Conservation (phyloP, 2,113 vertebrate genomes). For the Triplophysa siluroides region DNA sequence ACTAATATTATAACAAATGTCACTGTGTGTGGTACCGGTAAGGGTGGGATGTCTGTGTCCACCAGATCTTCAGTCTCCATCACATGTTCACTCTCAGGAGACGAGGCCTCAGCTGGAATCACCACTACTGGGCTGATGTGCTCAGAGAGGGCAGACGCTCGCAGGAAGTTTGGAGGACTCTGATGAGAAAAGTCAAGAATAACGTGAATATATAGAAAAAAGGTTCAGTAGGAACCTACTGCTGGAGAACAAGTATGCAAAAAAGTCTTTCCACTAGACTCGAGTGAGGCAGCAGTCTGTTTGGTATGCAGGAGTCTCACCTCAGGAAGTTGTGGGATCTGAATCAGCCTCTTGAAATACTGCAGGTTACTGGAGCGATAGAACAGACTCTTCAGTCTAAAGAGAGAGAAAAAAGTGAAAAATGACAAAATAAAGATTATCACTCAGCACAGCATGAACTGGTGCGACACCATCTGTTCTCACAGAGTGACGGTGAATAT, state of each 20-base stretch:
- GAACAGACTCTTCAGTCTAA: slow-evolving; percentile 93
- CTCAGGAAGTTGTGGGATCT: slow-evolving; percentile 97
- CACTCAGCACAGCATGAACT: not conserved
- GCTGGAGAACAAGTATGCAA: not conserved
- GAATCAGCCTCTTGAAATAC: slow-evolving; percentile 96
- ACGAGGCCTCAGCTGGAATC: slow-evolving; percentile 87
- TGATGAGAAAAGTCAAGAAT: slow-evolving; percentile 57
- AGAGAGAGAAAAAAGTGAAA: slow-evolving; percentile 7
- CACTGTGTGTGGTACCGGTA: slow-evolving; percentile 71
- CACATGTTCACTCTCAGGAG: slow-evolving; percentile 89
- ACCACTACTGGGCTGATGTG: slow-evolving; percentile 98
- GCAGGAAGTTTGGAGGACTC: slow-evolving; percentile 96
- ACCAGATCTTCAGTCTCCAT: slow-evolving; percentile 88
- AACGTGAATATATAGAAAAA: not conserved
- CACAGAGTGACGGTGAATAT: slow-evolving; percentile 1
- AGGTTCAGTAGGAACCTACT: not conserved
- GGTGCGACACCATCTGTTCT: not conserved
- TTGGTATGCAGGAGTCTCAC: slow-evolving; percentile 64
- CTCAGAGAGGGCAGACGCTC: slow-evolving; percentile 92
- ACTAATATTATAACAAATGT: no score
- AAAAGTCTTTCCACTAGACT: slow-evolving; percentile 35
- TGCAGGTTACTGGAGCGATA: slow-evolving; percentile 98
- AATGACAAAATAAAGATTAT: not conserved
- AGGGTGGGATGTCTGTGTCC: slow-evolving; percentile 82
- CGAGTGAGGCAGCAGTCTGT: slow-evolving; percentile 1